These are phyloP conservation scores for Idaea straminata DNA, from an alignment of 2,888 invertebrate species.

Conservation along the genomic window DNA sequence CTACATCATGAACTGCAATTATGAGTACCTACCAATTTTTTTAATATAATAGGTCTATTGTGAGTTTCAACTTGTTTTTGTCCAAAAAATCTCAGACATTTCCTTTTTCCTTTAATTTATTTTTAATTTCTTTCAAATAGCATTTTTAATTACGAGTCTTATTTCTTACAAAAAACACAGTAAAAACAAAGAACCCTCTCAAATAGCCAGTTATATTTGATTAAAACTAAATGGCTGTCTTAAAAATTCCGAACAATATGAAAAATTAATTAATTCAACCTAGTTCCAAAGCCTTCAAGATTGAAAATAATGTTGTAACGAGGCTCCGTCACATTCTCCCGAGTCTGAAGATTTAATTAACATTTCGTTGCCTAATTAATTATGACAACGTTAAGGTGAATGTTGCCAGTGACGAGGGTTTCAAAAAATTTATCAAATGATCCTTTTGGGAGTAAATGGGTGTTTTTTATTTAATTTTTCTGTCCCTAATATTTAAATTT, in stretches of 20 bases:
- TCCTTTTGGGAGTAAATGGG: not conserved
- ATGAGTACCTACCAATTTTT: too few relatives aligned
- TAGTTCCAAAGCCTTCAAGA: slow-evolving; percentile 15
- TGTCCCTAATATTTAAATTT: too few relatives aligned
- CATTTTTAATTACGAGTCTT: too few relatives aligned
- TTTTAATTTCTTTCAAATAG: too few relatives aligned
- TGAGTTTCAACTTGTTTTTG: too few relatives aligned
- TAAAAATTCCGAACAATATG: slow-evolving; percentile 14
- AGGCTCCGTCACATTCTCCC: slow-evolving; percentile 18
- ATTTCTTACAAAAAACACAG: too few relatives aligned
- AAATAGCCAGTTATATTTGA: slow-evolving; percentile 12
- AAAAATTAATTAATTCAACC: slow-evolving; percentile 22
- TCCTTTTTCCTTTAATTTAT: too few relatives aligned
- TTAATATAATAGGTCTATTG: too few relatives aligned
- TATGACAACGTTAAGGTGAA: slow-evolving; percentile 15
- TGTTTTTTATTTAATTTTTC: not conserved
- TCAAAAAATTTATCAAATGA: slow-evolving; percentile 8
- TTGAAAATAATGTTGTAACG: slow-evolving; percentile 16
- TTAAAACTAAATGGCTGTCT: slow-evolving; percentile 3
- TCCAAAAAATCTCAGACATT: too few relatives aligned
- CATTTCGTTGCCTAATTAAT: slow-evolving; percentile 27
- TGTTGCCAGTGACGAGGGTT: not conserved
- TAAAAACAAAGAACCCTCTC: slow-evolving; percentile 7
- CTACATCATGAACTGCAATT: too few relatives aligned
- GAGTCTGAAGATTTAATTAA: slow-evolving; percentile 28